Percentiles rank a stretch among this genome's conserved stretches.
These are phyloP conservation scores for Brienomyrus brachyistius DNA, from an alignment of 2,113 vertebrate genomes.

Conservation along the genomic window DNA sequence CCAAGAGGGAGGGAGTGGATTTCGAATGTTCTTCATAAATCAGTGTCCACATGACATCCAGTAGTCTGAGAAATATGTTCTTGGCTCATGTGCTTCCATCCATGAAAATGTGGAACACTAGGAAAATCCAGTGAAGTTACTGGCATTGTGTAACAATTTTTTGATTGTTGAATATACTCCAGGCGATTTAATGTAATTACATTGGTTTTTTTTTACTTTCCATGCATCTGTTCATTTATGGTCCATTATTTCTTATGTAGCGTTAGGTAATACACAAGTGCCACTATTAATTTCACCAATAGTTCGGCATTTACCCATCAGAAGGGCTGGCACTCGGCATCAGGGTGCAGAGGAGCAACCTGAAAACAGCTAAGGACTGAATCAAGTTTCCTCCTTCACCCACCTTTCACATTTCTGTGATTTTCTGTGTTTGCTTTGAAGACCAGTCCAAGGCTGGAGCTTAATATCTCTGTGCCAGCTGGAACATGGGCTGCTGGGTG, in stretches of 20 bases:
- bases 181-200: background rate
- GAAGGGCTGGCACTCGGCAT: background rate
- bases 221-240: background rate
- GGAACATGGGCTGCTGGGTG: background rate
- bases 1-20: background rate
- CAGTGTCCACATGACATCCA: background rate
- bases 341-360: background rate
- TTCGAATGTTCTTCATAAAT: background rate
- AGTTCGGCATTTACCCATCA: background rate
- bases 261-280: background rate
- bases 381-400: background rate
- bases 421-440: background rate
- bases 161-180: background rate
- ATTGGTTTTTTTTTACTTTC: background rate
- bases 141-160: background rate
- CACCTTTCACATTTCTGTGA: background rate
- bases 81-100: background rate
- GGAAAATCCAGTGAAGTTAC: background rate
- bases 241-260: background rate
- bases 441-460: background rate
- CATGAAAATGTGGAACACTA: background rate
- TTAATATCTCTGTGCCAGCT: background rate
- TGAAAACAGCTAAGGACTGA: background rate
- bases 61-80: background rate
- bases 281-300: background rate